Percentiles rank a stretch among this genome's conserved stretches.
Evolutionary conservation across 2,797 vertebrate genomes (phyloP).

Genomic region (Tenualosa thibaudeaui): DNA sequence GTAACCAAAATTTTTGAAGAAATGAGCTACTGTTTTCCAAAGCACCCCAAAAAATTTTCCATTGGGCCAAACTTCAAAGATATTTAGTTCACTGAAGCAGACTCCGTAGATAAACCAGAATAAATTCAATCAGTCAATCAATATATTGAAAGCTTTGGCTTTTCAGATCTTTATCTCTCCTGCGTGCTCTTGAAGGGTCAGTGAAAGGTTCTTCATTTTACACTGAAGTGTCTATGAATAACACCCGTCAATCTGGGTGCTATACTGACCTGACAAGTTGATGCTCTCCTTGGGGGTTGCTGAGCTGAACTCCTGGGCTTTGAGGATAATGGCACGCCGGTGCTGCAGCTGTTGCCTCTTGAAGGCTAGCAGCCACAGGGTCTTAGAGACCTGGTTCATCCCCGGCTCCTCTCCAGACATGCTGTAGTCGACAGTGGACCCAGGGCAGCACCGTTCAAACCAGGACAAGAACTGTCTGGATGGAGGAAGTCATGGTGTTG

Average conservation of each 20-base stretch:
- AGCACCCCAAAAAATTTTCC: no score
- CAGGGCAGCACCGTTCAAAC: not conserved
- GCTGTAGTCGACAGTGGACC: not conserved
- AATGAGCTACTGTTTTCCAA: no score
- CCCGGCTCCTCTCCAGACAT: not conserved
- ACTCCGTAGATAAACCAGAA: no score
- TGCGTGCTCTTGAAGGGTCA: not conserved
- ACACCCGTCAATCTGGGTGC: not conserved
- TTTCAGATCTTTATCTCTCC: no score
- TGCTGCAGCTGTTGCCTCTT: constrained; percentile 58
- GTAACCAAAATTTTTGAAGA: no score
- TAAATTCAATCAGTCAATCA: no score
- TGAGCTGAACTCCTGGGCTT: constrained; percentile 36
- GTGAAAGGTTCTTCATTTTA: not conserved
- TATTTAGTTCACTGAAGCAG: no score
- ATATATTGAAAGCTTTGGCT: no score
- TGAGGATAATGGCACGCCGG: constrained; percentile 49
- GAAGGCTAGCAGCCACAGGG: constrained; percentile 39
- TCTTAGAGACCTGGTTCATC: constrained; percentile 20
- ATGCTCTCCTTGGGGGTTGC: not conserved
- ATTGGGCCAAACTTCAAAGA: no score
- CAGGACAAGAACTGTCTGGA: not conserved
- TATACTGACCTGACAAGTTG: not conserved
- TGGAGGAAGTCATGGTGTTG: not conserved
- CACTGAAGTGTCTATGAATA: not conserved